Evolutionary conservation across 1,140 invertebrate genomes (phyloP).

Genomic region (Lithobius niger): DNA sequence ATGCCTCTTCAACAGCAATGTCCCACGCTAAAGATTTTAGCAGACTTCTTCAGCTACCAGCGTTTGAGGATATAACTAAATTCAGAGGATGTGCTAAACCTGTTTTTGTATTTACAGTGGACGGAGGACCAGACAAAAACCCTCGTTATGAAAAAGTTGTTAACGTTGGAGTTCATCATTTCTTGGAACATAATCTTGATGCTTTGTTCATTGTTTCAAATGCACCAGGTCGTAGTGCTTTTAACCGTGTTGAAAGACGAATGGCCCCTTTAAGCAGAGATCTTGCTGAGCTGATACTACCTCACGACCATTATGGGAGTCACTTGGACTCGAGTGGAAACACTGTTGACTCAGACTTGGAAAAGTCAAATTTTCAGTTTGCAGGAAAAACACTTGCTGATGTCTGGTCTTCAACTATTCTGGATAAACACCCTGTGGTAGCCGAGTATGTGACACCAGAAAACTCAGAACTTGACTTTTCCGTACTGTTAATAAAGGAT

Average conservation of each 20-base stretch:
- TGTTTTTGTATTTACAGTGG: conserved; percentile 27
- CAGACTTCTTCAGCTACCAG: no score
- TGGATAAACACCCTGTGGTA: conserved; percentile 22
- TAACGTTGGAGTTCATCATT: conserved; percentile 25
- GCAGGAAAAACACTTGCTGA: conserved; percentile 25
- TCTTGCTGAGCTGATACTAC: conserved; percentile 29
- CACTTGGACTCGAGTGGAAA: conserved; percentile 27
- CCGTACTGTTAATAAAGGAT: no score
- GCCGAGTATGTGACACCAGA: conserved; percentile 22
- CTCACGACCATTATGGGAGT: conserved; percentile 28
- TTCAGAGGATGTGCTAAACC: conserved; percentile 25
- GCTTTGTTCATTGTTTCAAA: conserved; percentile 31
- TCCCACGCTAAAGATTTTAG: conserved; percentile 28
- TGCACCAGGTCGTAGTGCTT: conserved; percentile 31
- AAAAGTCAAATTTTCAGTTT: conserved; percentile 25
- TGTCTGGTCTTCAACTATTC: conserved; percentile 22
- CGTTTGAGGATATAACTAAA: conserved; percentile 24
- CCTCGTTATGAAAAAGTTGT: conserved; percentile 30
- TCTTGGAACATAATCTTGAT: conserved; percentile 30
- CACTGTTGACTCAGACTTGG: conserved; percentile 28
- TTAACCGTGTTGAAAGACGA: conserved; percentile 25
- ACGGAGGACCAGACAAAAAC: conserved; percentile 34
- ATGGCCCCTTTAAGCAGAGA: conserved; percentile 32
- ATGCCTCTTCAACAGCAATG: conserved; percentile 22
- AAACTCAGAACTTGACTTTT: not conserved